phyloP scores from a whole-genome alignment of 2,113 vertebrate genomes.

The Daboia siamensis region DNA sequence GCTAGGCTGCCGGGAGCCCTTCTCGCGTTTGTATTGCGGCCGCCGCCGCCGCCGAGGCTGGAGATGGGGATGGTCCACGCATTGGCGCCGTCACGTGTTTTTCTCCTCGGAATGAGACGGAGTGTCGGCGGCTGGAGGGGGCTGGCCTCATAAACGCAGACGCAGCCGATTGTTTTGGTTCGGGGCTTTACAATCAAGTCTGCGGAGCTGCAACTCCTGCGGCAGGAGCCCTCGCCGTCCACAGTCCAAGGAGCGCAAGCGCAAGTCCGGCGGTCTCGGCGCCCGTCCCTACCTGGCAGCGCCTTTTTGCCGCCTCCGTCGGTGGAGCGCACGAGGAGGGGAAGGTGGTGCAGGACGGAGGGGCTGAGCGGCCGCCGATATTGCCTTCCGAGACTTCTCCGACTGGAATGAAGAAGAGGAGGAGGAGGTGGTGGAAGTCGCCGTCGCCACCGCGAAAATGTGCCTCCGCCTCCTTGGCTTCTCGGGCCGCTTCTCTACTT shows the following conservation, averaged over 20 bases:
- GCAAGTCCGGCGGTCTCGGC: background rate
- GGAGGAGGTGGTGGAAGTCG: constrained; percentile 38
- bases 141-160: constrained; percentile 57
- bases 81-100: constrained; percentile 67
- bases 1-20: constrained; percentile 30
- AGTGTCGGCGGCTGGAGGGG: constrained; percentile 54
- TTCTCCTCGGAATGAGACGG: constrained; percentile 59
- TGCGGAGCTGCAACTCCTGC: background rate
- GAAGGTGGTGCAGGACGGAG: background rate
- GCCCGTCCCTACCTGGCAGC: background rate
- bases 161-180: constrained; percentile 62
- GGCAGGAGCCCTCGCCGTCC: constrained; percentile 19
- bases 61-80: constrained; percentile 67
- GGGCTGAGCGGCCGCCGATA: background rate
- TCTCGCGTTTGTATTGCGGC: background rate
- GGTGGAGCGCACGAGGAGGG: constrained; percentile 33
- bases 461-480: constrained; percentile 20
- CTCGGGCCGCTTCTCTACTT: constrained; percentile 45
- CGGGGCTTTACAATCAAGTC: background rate
- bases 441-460: constrained; percentile 34
- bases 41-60: constrained; percentile 32
- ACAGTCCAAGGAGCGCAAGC: background rate
- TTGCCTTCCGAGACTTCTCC: constrained; percentile 45
- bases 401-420: constrained; percentile 64
- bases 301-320: background rate